Base-by-base conservation (phyloP, 2,797 vertebrate species). In the Ceryle rudis region DNA sequence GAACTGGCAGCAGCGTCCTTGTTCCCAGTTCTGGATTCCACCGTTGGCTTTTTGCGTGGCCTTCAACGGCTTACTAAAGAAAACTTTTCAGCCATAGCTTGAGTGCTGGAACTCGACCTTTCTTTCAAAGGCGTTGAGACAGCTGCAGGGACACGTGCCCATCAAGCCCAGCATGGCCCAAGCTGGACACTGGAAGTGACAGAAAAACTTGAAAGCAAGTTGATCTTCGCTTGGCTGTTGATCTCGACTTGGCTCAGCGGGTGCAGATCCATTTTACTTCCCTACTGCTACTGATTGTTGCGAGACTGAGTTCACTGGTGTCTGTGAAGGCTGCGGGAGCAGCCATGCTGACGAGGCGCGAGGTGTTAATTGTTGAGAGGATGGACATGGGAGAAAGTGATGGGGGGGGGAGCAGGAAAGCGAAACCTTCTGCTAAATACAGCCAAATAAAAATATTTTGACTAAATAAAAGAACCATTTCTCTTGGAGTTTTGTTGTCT, bases 401-500 rank as follows among this genome's bases (percentile, higher is more conserved):
- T 5, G 10, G 9, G 21, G 42, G 33, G 25, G 26, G 20, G 14
- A 5, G 6, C 25, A 20, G 65, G 47, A 39, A 37, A 67, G 37
- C 6, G 67, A 83, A 39, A 58, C 44, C 26, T 80, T 78, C 69
- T 89, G 73, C 77, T 86, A 86, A 89, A 57, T 52, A 31, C 66
- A 84, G 57, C 6, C 46, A 95, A 96, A 95, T 97, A 96, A 96
- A 95, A 86, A n/a, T 96, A 95, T 94, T 95, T 96, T 94, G 55
- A 93, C 49, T 95, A 93, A 91, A 83, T 58, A 78, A 74, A 85
- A 70, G 42, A 52, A 11, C 21, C 5, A 6, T 65, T 92, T 91
- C 10, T 31, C 52, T 54, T 54, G 52, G 17, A 9, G 47, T 26
- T 52, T 52, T 52, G 16, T 28, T 29, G 26, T 28, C 9, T 16